Conservation (phyloP, 2,888 invertebrate species). For the Limnephilus marmoratus region DNA sequence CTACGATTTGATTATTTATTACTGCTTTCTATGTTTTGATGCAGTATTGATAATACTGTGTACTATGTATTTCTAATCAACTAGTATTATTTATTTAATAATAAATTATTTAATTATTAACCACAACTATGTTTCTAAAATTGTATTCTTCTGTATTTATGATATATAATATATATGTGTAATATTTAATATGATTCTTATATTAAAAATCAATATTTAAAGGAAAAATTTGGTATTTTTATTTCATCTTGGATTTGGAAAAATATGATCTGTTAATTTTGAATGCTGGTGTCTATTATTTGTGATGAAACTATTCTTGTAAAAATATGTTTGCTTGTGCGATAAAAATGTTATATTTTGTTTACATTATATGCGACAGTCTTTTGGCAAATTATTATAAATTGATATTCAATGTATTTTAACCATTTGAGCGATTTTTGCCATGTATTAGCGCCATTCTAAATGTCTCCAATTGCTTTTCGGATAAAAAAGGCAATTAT, state of each 20-base stretch:
- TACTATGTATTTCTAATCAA: not conserved
- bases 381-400: not conserved
- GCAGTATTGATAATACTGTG: not conserved
- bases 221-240: not conserved
- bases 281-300: not conserved
- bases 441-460: too few species aligned
- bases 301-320: not conserved
- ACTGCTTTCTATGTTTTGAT: not conserved
- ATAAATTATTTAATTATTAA: not conserved
- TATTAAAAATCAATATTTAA: constrained; percentile 2
- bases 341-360: not conserved
- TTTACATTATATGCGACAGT: not conserved
- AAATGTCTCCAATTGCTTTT: too few species aligned
- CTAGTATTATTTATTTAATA: not conserved
- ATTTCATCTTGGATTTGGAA: not conserved
- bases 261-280: not conserved
- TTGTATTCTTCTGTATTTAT: not conserved
- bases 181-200: not conserved
- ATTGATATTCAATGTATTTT: not conserved
- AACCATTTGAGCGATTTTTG: too few species aligned
- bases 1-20: not conserved
- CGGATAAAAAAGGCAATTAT: too few species aligned
- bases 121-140: not conserved
- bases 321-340: not conserved
- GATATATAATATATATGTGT: not conserved